Evolutionary conservation across 2,888 invertebrate species (phyloP), one percentile per base, ranked within the genome.

Genomic region (Teleiodes luculella): DNA sequence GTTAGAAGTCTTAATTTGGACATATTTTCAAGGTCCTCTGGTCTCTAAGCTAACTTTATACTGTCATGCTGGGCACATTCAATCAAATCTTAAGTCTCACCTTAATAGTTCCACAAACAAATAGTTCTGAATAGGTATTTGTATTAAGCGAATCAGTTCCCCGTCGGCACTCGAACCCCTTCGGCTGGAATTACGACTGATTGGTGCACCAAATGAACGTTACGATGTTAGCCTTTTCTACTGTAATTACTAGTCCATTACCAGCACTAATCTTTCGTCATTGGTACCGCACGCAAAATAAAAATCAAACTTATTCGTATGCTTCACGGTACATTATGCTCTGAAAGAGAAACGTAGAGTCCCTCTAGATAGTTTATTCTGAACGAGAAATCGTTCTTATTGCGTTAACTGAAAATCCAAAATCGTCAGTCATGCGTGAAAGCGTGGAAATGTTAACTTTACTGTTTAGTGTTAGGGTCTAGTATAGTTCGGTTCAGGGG

Each of bases 161-260:
- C 76, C 75, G 67, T 64, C 63, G 62, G 58, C 67, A 71, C 77
- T 78, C 66, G 67, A 71, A 68, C 59, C 60, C 70, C 82, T 83
- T 84, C 83, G 81, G 79, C 74, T 67, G 62, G 54, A 68, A 70
- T 74, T 75, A 76, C 75, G 70, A 41, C 41, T 53, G 53, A 54
- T 53, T 55, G 55, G 48, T 49, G 57, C 67, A 65, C 78, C 80
- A 86, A 87, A 87, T 83, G 85, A 88, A 87, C 84, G 83, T 84
- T 76, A 81, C 80, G 72, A 80, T 84, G 87, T 87, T 84, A 82
- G 84, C 84, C 86, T 88, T 81, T 88, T 88, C 86, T 85, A 76
- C 83, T 78, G 81, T 86, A 87, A 88, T 89, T 89, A 87, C 86
- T 80, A 76, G 74, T 80, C 78, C 78, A 86, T 87, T 86, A 86